These are phyloP conservation scores for Drosophila pseudotalamancana DNA, from an alignment of 2,888 invertebrate genomes.

Conservation along the genomic window DNA sequence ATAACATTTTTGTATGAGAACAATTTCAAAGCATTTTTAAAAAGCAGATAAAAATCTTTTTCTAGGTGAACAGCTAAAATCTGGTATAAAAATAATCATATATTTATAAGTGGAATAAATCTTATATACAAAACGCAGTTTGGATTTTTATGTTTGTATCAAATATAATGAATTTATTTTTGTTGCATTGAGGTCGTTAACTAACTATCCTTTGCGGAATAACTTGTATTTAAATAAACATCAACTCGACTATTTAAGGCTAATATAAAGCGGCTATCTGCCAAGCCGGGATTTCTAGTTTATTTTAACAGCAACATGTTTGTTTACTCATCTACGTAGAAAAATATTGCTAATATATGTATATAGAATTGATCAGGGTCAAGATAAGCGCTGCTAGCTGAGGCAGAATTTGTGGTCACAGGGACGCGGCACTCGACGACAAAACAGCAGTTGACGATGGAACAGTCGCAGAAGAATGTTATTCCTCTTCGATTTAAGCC, in stretches of 20 bases:
- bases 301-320: slow-evolving; percentile 32
- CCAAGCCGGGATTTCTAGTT: slow-evolving; percentile 22
- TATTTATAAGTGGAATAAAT: background rate
- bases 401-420: slow-evolving; percentile 37
- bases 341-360: slow-evolving; percentile 70
- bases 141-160: slow-evolving; percentile 16
- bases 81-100: background rate
- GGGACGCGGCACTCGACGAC: slow-evolving; percentile 41
- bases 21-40: slow-evolving; percentile 7
- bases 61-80: background rate
- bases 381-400: slow-evolving; percentile 48
- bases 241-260: slow-evolving; percentile 17
- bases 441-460: slow-evolving; percentile 62
- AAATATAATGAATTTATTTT: slow-evolving; percentile 67
- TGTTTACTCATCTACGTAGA: slow-evolving; percentile 62
- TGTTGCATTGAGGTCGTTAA: slow-evolving; percentile 38
- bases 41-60: background rate
- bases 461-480: slow-evolving; percentile 60
- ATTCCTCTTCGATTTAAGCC: slow-evolving; percentile 56
- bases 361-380: slow-evolving; percentile 23
- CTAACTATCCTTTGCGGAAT: slow-evolving; percentile 12
- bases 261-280: slow-evolving; percentile 14
- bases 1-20: slow-evolving; percentile 58
- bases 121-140: background rate
- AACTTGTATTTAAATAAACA: slow-evolving; percentile 12